Evolutionary conservation across 2,113 vertebrate genomes (phyloP), one percentile per base, ranked within the genome.

Genomic region (Cynoglossus semilaevis): DNA sequence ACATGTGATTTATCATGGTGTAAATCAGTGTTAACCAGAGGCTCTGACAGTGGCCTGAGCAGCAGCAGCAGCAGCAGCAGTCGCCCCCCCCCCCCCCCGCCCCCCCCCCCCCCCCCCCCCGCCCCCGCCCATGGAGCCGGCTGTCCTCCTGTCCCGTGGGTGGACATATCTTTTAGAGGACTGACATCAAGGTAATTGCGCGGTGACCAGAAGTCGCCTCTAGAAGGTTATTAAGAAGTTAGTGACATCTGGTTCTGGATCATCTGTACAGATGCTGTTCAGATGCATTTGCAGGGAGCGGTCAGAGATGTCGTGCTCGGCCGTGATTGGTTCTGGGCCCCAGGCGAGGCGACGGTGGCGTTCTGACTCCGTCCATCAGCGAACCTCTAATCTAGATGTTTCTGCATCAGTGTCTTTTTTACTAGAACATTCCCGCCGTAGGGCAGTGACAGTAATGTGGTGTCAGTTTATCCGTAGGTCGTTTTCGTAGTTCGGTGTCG

Each of bases 161-260:
- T 74, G 80, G 87, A 88, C 86, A 84, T 87, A 85, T 91, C 88
- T 90, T 90, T 89, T 87, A 84, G 66, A 78, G 80, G 67, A 73
- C 80, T 90, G 90, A 90, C 89, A 87, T 88, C 88, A 88, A 91
- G 85, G 89, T 90, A 91, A 91, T 92, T 90, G 87, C 88, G 84
- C 64, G 63, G 85, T 82, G 87, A 89, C 90, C 86, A 90, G 75
- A 81, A 88, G 71, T 80, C 82, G 87, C 88, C 89, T 87, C 85
- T 84, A 77, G 88, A 90, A 89, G 80, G 85, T 88, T 91, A 91
- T 91, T 89, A 90, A 88, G 88, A 81, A 87, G 81, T 80, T 70
- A 52, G 76, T 74, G 82, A 82, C 86, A 85, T 87, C 88, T 88
- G 82, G 74, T 72, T 71, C 71, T 77, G 67, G 77, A 88, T 85